Evolutionary conservation across 92 coral and sea anemone genomes (phyloP).

Genomic region (Epizoanthus rinbou): DNA sequence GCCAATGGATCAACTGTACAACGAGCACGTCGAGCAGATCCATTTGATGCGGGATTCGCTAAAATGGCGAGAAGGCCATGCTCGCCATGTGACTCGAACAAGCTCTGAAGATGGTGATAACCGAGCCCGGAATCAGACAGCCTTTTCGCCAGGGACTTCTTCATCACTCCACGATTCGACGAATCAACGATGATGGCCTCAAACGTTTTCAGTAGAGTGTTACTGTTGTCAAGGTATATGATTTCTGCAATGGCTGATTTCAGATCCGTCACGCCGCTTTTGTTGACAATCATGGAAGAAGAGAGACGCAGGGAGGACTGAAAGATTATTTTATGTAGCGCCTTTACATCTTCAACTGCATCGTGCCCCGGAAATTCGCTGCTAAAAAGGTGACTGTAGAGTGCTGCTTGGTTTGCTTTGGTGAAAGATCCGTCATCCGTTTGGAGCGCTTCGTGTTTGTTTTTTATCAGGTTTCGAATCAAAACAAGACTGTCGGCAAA

Average conservation of each 20-base stretch:
- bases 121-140: conserved; percentile 25
- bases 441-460: no score
- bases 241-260: conserved; percentile 43
- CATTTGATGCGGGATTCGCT: background rate
- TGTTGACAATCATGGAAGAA: conserved; percentile 43
- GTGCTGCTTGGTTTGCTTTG: background rate
- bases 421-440: background rate
- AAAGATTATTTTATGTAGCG: conserved; percentile 12
- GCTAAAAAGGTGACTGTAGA: background rate
- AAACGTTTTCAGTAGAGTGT: conserved; percentile 43
- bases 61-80: conserved; percentile 6
- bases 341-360: background rate
- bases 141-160: conserved; percentile 48
- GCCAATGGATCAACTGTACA: background rate
- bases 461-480: background rate
- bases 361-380: background rate
- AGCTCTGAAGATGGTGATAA: background rate
- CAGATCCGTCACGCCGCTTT: conserved; percentile 44
- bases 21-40: conserved; percentile 17
- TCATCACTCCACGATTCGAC: conserved; percentile 39
- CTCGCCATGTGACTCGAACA: conserved; percentile 9
- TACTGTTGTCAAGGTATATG: conserved; percentile 17
- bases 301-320: conserved; percentile 25
- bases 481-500: background rate
- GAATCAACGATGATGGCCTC: conserved; percentile 10